A percentile compares a stretch with the other conserved stretches of the same genome.
phyloP scores from a whole-genome alignment of 2,113 vertebrate species.

The Gobiocypris rarus region DNA sequence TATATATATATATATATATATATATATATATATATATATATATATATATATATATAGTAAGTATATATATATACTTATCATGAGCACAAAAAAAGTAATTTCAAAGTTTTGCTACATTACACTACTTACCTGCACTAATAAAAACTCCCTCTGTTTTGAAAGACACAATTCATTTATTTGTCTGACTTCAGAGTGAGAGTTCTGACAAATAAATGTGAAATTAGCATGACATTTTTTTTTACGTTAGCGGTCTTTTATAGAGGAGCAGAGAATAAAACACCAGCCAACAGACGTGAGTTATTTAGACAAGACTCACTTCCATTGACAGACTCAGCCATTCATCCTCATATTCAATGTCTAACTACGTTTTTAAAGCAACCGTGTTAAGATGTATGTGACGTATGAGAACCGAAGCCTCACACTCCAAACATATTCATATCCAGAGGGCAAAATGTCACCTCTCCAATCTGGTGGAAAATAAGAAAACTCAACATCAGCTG shows the following conservation, averaged over 20 bases:
- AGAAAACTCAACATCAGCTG: not conserved
- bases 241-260: not conserved
- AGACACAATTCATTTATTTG: not conserved
- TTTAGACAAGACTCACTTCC: not conserved
- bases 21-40: too few species aligned
- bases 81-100: too few species aligned
- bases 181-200: not conserved
- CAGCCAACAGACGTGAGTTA: conserved; percentile 14
- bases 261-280: not conserved
- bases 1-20: too few species aligned
- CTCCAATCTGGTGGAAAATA: not conserved
- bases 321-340: not conserved
- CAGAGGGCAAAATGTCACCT: not conserved
- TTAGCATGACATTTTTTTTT: too few species aligned
- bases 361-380: not conserved
- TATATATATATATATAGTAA: too few species aligned
- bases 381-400: not conserved
- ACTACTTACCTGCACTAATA: too few species aligned
- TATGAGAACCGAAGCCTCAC: not conserved
- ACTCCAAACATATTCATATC: not conserved
- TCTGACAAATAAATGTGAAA: not conserved
- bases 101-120: too few species aligned
- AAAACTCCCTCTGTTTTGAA: too few species aligned
- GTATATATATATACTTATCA: too few species aligned
- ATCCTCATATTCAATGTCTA: not conserved